These are phyloP conservation scores for Heteronetta atricapilla DNA, from an alignment of 2,113 vertebrate genomes.

Conservation along the genomic window DNA sequence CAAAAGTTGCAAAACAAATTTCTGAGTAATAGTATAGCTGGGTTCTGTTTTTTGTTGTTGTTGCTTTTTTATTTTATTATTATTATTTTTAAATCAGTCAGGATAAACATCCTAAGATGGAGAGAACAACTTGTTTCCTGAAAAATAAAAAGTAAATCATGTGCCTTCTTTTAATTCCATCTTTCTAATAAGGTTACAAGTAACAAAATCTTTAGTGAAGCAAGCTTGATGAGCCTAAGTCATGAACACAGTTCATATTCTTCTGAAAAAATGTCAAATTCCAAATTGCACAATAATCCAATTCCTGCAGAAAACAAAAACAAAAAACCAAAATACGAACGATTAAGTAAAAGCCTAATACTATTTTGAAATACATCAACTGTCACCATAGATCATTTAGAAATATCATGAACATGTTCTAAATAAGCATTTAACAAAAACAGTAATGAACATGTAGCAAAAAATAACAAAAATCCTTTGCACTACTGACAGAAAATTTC, in stretches of 20 bases:
- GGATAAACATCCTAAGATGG: not conserved
- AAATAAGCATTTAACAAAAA: slow-evolving; percentile 70
- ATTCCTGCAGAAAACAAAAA: slow-evolving; percentile 44
- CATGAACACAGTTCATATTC: slow-evolving; percentile 45
- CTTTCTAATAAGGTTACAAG: slow-evolving; percentile 26
- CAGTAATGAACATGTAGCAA: slow-evolving; percentile 5
- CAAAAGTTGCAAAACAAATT: not conserved
- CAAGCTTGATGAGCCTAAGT: slow-evolving; percentile 46
- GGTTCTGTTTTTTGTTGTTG: not conserved
- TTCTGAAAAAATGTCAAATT: slow-evolving; percentile 65
- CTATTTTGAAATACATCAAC: slow-evolving; percentile 49
- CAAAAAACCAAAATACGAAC: slow-evolving; percentile 48
- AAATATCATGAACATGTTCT: not conserved
- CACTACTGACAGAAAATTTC: not conserved
- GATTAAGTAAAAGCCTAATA: slow-evolving; percentile 52
- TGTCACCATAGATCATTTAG: not conserved
- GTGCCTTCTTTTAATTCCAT: not conserved
- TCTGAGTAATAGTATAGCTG: not conserved
- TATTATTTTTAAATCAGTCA: not conserved
- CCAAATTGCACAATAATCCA: slow-evolving; percentile 69
- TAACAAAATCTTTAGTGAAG: slow-evolving; percentile 21
- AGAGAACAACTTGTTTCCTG: not conserved
- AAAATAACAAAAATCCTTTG: slow-evolving; percentile 47
- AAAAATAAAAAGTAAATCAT: slow-evolving; percentile 8
- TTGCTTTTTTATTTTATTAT: not conserved